Evolutionary conservation across 2,888 invertebrate genomes (phyloP).

Genomic region (Gari tellinella): DNA sequence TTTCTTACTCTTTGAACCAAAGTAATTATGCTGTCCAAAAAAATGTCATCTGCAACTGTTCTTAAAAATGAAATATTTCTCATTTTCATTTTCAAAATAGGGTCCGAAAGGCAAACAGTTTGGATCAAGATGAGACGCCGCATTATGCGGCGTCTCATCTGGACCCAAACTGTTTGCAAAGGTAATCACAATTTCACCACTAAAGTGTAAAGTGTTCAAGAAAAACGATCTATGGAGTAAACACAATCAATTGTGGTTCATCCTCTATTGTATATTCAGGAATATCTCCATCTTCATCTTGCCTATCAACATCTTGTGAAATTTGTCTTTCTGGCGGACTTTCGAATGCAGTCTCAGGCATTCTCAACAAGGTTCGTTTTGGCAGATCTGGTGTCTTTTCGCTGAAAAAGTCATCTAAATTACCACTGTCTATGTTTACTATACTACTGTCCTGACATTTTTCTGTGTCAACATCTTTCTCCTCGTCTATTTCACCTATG

Average conservation of each 20-base stretch:
- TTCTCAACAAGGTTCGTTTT: conserved; percentile 3
- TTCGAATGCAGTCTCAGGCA: not conserved
- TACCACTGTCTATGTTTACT: conserved; percentile 7
- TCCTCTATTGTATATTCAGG: conserved; percentile 17
- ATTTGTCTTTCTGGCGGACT: conserved; percentile 21
- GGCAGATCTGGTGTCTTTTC: conserved; percentile 55
- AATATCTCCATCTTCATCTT: conserved; percentile 17
- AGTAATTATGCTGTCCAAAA: no score
- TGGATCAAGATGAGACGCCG: no score
- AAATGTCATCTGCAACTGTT: conserved; percentile 3
- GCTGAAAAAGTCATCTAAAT: conserved; percentile 51
- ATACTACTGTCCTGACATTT: not conserved
- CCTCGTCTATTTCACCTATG: not conserved
- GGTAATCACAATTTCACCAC: no score
- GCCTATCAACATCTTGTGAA: conserved; percentile 5
- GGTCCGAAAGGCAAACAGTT: no score
- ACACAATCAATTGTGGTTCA: conserved; percentile 40
- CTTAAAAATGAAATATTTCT: conserved; percentile 4
- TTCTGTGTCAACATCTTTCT: conserved; percentile 10
- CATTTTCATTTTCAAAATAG: no score
- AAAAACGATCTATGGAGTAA: conserved; percentile 28
- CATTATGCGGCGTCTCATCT: no score
- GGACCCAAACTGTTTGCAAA: no score
- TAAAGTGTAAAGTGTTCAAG: no score
- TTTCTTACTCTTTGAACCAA: no score